phyloP scores from a whole-genome alignment of 2,888 invertebrate species.

The Steinernema scapterisci region DNA sequence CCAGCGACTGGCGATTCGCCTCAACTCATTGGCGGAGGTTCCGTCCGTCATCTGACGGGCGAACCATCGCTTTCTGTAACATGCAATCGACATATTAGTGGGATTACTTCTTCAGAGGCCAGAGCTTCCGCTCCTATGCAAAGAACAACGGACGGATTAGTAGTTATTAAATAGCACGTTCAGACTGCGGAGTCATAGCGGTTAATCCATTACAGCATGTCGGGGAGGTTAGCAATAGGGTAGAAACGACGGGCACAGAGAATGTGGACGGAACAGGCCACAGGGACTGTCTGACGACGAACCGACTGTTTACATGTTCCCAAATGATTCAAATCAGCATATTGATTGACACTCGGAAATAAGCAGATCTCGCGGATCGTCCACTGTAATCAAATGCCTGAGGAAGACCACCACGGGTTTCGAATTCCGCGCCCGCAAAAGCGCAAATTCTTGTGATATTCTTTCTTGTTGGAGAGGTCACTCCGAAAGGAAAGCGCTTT shows the following conservation, averaged over 20 bases:
- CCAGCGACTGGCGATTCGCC: conserved; percentile 11
- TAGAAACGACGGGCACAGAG: no score
- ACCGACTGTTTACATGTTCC: neutral
- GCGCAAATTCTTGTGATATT: no score
- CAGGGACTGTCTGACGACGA: neutral
- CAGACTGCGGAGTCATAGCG: neutral
- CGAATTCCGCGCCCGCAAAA: no score
- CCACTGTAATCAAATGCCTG: no score
- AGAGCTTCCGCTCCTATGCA: neutral
- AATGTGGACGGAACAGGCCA: no score
- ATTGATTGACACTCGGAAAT: neutral
- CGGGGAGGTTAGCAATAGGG: no score
- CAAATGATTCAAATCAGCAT: neutral
- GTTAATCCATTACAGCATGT: no score
- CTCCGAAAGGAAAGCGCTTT: neutral
- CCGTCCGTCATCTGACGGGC: conserved; percentile 23
- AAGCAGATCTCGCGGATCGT: neutral
- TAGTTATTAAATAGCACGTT: neutral
- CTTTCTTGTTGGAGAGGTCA: no score
- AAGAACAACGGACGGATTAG: conserved; percentile 17
- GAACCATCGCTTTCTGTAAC: conserved; percentile 27
- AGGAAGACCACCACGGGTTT: no score
- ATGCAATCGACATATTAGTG: neutral
- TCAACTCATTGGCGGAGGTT: conserved; percentile 31
- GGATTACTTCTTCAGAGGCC: neutral